These are phyloP conservation scores for Phylloscopus trochiloides DNA, from an alignment of 2,113 vertebrate species.

Conservation along the genomic window DNA sequence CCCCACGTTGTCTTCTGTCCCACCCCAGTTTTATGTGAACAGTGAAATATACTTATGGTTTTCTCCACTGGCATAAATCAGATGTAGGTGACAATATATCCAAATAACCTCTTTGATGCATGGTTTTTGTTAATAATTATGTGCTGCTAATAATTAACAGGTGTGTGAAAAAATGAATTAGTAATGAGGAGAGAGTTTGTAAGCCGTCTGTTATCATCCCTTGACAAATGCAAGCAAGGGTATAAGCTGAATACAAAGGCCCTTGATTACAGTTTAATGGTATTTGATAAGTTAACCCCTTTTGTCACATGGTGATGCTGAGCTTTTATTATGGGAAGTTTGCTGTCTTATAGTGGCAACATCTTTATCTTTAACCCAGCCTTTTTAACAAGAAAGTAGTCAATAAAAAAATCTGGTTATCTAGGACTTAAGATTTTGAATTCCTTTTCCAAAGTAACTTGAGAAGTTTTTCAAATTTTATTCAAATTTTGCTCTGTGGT, in stretches of 20 bases:
- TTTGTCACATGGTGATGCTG: not conserved
- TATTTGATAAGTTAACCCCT: constrained; percentile 56
- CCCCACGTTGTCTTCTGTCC: rapidly evolving
- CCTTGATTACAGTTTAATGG: constrained; percentile 49
- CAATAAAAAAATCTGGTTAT: not conserved
- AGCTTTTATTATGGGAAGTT: not conserved
- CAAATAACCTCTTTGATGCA: constrained; percentile 60
- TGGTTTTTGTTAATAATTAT: constrained; percentile 64
- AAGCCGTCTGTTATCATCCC: constrained; percentile 63
- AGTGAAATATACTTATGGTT: constrained; percentile 11
- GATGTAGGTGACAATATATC: constrained; percentile 57
- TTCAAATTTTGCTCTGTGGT: not conserved
- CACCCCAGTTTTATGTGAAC: not conserved
- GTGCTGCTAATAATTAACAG: constrained; percentile 69
- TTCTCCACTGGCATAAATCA: constrained; percentile 38
- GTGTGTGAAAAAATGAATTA: constrained; percentile 68
- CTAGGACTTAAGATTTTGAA: not conserved
- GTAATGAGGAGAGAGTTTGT: constrained; percentile 66
- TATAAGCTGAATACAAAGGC: constrained; percentile 57
- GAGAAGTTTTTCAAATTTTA: not conserved
- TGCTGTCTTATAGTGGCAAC: not conserved
- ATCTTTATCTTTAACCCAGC: not conserved
- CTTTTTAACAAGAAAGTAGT: not conserved
- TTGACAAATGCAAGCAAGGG: constrained; percentile 57
- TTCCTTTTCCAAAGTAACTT: not conserved